Base-by-base conservation (phyloP, 2,797 vertebrate genomes). In the Chiropotes sagulatus region DNA sequence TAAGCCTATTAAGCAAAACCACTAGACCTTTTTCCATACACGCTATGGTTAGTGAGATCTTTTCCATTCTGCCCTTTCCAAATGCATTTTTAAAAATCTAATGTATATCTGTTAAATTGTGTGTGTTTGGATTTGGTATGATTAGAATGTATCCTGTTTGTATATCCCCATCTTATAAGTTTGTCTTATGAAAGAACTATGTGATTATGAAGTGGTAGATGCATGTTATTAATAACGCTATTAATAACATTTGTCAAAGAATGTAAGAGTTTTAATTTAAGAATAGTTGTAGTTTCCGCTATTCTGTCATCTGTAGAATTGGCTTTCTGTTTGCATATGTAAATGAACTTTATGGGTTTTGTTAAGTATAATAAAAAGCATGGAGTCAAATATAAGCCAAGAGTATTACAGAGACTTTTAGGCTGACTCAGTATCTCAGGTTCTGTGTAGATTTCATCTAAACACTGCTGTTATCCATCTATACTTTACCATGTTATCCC, bases 271-370 rank as follows among this genome's bases (percentile, higher is more conserved):
- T 89, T 67, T 84, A 75, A 90, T 93, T 75, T 75, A 64, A 90
- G 26, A 90, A 80, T 81, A 88, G 67, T 41, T 89, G 0, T 36
- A 19, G 36, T 95, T 90, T 95, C 54, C 10, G n/a, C 90, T 73
- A 76, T 30, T 78, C 30, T 86, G 36, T 64, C 44, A 54, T 88
- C 70, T 84, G 22, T 93, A 84, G 54, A 76, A 17, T 39, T 94
- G 26, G 39, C 19, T 86, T 83, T 41, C 33, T 24, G 7, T 89
- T 91, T 80, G 13, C 28, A 46, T 92, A 67, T 81, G 67, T 97
- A 93, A 81, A 33, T 96, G 54, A 93, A 92, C 61, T 79, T 83
- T 73, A 11, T 96, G 88, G 36, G 13, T 64, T 80, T 92, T 95
- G 36, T 95, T 91, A 88, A 93, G 10, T 58, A 82, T 58, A 95